Evolutionary conservation across 2,113 vertebrate genomes (phyloP).

Genomic region (Carettochelys insculpta): DNA sequence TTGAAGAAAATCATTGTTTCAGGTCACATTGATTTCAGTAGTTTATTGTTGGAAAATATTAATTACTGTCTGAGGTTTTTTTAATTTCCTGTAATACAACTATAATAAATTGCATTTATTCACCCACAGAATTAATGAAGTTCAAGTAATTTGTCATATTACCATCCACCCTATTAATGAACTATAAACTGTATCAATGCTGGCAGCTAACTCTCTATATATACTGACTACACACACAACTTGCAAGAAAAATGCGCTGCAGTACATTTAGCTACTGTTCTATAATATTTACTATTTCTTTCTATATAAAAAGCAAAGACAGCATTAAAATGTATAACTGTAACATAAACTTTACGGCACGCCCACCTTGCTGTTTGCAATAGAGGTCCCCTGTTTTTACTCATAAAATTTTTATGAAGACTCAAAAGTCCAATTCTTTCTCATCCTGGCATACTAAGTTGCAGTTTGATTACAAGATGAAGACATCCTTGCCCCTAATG

Average conservation of each 20-base stretch:
- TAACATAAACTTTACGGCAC: not conserved
- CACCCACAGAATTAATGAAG: not conserved
- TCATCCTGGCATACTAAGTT: not conserved
- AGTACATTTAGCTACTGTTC: not conserved
- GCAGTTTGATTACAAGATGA: not conserved
- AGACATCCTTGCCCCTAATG: not conserved
- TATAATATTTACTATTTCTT: not conserved
- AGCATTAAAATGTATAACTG: not conserved
- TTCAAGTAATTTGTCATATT: not conserved
- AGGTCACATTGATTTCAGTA: not conserved
- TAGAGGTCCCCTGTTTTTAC: not conserved
- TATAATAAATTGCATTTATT: not conserved
- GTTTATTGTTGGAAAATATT: not conserved
- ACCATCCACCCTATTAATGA: not conserved
- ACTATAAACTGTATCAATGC: not conserved
- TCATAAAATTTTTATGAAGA: not conserved
- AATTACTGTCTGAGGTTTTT: not conserved
- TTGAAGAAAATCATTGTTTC: not conserved
- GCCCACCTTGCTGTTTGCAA: not conserved
- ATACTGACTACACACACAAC: not conserved
- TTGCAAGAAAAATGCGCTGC: not conserved
- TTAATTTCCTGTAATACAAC: not conserved
- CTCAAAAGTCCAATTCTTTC: not conserved
- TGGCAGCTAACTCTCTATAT: accelerated
- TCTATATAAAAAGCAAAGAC: not conserved